Conservation (phyloP, 2,113 vertebrate genomes). For the Paraplagusia blochii region DNA sequence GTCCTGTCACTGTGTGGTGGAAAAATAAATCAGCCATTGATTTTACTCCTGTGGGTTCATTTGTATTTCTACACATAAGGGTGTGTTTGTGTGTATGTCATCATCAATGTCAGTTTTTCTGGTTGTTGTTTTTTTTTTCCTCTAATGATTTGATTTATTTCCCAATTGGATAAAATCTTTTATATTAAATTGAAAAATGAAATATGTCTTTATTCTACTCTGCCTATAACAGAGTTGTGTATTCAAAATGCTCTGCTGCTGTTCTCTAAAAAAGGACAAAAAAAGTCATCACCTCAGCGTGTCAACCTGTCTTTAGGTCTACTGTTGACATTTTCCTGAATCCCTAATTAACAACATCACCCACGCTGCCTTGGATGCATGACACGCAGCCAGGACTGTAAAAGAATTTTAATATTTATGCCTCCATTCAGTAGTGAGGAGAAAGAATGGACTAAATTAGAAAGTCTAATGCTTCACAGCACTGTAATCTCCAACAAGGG, state of each 20-base stretch:
- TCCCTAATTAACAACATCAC: slow-evolving; percentile 57
- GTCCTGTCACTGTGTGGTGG: slow-evolving; percentile 30
- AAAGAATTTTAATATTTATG: slow-evolving; percentile 67
- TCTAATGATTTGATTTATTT: too few species aligned
- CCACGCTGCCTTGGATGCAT: slow-evolving; percentile 39
- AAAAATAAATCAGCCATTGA: slow-evolving; percentile 69
- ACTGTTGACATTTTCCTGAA: slow-evolving; percentile 45
- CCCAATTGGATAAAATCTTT: too few species aligned
- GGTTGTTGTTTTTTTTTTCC: too few species aligned
- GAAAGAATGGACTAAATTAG: slow-evolving; percentile 57
- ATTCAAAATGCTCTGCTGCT: slow-evolving; percentile 9
- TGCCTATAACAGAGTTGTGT: not conserved
- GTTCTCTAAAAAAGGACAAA: slow-evolving; percentile 21
- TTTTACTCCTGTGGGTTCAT: slow-evolving; percentile 55
- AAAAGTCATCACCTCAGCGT: slow-evolving; percentile 47
- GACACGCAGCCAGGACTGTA: slow-evolving; percentile 43
- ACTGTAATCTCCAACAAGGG: slow-evolving; percentile 26
- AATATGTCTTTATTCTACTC: not conserved
- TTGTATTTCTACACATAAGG: slow-evolving; percentile 32
- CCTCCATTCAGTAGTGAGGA: slow-evolving; percentile 51
- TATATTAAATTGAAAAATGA: not conserved
- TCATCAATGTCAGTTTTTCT: too few species aligned
- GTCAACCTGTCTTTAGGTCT: slow-evolving; percentile 40
- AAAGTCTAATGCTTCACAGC: slow-evolving; percentile 64
- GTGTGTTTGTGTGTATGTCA: slow-evolving; percentile 12